These are phyloP conservation scores for Antechinus flavipes DNA, from an alignment of 2,113 vertebrate species.

Conservation along the genomic window DNA sequence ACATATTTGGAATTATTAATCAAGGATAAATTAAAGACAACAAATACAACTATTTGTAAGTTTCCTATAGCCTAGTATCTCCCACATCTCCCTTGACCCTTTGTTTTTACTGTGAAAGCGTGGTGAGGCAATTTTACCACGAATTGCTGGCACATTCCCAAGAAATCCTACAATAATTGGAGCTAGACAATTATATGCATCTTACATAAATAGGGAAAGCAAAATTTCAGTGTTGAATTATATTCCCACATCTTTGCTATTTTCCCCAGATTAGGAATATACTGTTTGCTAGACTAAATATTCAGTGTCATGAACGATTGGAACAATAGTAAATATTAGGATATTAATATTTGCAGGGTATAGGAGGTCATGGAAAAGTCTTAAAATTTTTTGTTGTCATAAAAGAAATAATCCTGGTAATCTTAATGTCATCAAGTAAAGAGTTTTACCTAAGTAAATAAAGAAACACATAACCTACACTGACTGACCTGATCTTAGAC, in stretches of 20 bases:
- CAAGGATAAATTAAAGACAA: not conserved
- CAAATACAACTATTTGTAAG: not conserved
- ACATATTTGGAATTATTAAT: not conserved
- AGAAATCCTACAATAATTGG: not conserved
- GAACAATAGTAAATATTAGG: not conserved
- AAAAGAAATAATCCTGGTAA: not conserved
- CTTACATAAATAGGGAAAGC: not conserved
- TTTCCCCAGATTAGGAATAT: not conserved
- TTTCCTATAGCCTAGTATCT: not conserved
- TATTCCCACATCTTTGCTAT: not conserved
- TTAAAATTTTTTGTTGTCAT: not conserved
- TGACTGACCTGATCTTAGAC: no score
- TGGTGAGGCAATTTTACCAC: not conserved
- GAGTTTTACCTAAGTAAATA: not conserved
- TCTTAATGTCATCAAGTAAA: not conserved
- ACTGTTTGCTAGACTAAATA: not conserved
- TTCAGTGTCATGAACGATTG: not conserved
- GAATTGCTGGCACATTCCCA: not conserved
- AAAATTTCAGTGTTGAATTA: not conserved
- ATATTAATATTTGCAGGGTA: not conserved
- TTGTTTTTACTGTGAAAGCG: not conserved
- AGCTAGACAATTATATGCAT: not conserved
- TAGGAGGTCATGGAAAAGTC: not conserved
- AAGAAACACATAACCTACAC: not conserved
- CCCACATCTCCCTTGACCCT: not conserved